Base-by-base conservation (phyloP, 2,888 invertebrate species). In the Cynaeus angustus region DNA sequence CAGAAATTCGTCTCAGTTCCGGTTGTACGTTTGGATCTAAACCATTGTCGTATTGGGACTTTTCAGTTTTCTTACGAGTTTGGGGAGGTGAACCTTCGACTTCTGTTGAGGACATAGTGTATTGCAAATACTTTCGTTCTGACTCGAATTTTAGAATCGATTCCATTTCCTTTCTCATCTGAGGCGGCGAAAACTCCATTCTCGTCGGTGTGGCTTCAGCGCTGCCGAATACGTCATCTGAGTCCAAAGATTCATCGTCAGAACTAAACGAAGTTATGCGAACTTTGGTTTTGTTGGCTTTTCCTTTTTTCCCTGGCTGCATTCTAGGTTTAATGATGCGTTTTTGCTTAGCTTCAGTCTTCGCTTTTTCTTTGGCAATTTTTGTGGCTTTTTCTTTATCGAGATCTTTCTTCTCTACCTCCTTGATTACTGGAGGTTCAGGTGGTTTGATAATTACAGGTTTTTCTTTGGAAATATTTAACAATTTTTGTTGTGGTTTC, bases 81-180 rank as follows among this genome's bases (percentile, higher is more conserved):
- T 91, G 91, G 0, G 92, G 92, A 0, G 92, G 92, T 0, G 92
- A 92, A 0, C 92, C 92, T 83, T 92, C 92, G 4, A 92, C 91
- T 87, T 92, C 92, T 0, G 92, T 92, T 0, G 92, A 92, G 75
- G 92, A 92, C 92, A 92, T 92, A 0, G 86, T 85, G 67, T 86
- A 86, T 61, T 86, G 86, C 26, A 86, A 72, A 78, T 86, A 85
- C 83, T 92, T 92, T 78, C 91, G 89, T 80, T 91, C 92, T 65
- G 92, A 92, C 81, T 92, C 92, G 67, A 89, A 88, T 79, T 91
- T 91, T 33, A 92, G 82, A 69, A 92, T 92, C 0, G 92, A 92
- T 81, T 92, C 92, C 77, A 92, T 89, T 80, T 92, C 92, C 83
- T 92, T 92, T 5, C 92, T 88, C 38, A 92, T 92, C 79, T 92